Conservation (phyloP, 2,888 invertebrate species). For the Drosophila mayaguana region DNA sequence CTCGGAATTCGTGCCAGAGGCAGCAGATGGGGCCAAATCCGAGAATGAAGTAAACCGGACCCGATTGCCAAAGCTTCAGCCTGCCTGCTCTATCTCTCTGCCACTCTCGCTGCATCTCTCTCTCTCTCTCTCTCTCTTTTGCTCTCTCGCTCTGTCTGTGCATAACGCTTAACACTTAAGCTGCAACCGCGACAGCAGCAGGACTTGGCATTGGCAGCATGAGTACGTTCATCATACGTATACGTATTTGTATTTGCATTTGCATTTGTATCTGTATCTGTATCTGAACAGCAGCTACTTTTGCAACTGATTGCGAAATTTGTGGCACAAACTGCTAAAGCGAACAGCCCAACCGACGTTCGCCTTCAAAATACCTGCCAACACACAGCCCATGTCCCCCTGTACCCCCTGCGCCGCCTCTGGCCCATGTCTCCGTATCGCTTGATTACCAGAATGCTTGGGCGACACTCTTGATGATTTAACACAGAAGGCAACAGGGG, state of each 20-base stretch:
- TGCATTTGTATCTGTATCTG: constrained; percentile 18
- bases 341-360: constrained; percentile 13
- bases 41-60: constrained; percentile 40
- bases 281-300: constrained; percentile 42
- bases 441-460: constrained; percentile 55
- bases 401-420: too few relatives aligned
- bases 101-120: too few relatives aligned
- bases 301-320: constrained; percentile 59
- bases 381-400: background rate
- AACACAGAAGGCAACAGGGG: constrained; percentile 24
- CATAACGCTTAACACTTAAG: constrained; percentile 84
- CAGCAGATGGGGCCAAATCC: constrained; percentile 56
- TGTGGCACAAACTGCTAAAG: constrained; percentile 33
- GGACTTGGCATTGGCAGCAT: constrained; percentile 31
- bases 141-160: constrained; percentile 42
- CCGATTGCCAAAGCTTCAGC: constrained; percentile 13
- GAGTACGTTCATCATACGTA: constrained; percentile 43
- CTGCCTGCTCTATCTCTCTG: constrained; percentile 12
- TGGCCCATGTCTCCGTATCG: constrained; percentile 5
- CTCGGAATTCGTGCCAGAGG: constrained; percentile 76
- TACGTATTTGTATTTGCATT: constrained; percentile 19
- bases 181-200: constrained; percentile 57
- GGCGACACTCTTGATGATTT: constrained; percentile 46
- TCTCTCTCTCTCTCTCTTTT: background rate
- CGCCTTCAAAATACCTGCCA: constrained; percentile 16